A percentile compares a stretch with the other conserved stretches of the same genome.
Evolutionary conservation across 2,888 invertebrate genomes (phyloP).

Genomic region (Rosalia funebris): DNA sequence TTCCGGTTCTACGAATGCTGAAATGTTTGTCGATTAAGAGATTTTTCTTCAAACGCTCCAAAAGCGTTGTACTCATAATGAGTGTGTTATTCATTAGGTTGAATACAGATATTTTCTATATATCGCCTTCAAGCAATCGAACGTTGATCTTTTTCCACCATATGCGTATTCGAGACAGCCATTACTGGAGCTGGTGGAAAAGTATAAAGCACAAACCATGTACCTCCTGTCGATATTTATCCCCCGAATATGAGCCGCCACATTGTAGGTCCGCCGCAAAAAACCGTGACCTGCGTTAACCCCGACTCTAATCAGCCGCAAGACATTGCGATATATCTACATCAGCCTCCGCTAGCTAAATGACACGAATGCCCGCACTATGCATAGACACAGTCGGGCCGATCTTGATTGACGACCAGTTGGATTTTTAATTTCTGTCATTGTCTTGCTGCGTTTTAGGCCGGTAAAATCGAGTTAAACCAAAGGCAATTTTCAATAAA

Average conservation of each 20-base stretch:
- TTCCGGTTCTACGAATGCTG: too few species aligned
- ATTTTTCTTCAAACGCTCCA: too few species aligned
- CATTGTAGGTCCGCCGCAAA: conserved; percentile 6
- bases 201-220: background rate
- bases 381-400: conserved; percentile 36
- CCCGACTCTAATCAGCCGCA: conserved; percentile 19
- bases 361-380: conserved; percentile 24
- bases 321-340: conserved; percentile 27
- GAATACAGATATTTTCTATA: too few species aligned
- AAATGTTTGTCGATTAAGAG: too few species aligned
- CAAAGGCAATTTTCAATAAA: too few species aligned
- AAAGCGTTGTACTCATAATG: too few species aligned
- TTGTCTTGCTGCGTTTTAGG: conserved; percentile 48
- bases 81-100: too few species aligned
- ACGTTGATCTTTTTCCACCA: too few species aligned
- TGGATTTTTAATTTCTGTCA: conserved; percentile 53
- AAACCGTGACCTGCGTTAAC: conserved; percentile 25
- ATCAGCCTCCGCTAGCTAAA: conserved; percentile 21
- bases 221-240: conserved; percentile 8
- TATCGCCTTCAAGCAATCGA: too few species aligned
- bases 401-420: conserved; percentile 54
- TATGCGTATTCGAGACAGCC: too few species aligned
- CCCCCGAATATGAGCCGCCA: conserved; percentile 11
- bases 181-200: too few species aligned
- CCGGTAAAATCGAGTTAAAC: too few species aligned